Percentiles rank a stretch among this genome's conserved stretches.
Conservation (phyloP, 1,140 invertebrate species). For the Brachionus rubens region DNA sequence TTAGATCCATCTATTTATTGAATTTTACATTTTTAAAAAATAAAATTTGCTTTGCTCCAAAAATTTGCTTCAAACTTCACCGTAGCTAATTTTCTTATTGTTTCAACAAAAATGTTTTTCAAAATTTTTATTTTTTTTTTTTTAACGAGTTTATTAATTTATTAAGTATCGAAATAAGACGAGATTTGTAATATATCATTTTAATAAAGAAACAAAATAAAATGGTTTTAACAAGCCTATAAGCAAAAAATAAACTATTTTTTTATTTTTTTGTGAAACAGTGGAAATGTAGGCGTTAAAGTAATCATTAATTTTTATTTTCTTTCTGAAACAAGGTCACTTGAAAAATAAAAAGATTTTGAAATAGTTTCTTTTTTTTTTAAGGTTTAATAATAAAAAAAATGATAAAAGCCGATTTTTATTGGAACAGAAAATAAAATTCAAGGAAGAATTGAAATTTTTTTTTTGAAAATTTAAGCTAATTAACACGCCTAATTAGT, state of each 20-base stretch:
- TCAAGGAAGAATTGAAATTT: too few species aligned
- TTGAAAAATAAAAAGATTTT: background rate
- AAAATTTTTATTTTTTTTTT: background rate
- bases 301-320: conserved; percentile 14
- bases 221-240: conserved; percentile 8
- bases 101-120: background rate
- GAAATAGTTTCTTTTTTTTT: too few species aligned
- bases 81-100: conserved; percentile 22
- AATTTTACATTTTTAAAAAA: too few species aligned
- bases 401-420: conserved; percentile 13
- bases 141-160: conserved; percentile 28
- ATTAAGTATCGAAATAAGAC: conserved; percentile 9
- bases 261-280: background rate
- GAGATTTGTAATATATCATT: conserved; percentile 21
- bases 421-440: conserved; percentile 1
- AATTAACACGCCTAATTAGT: conserved; percentile 30
- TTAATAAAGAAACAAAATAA: background rate
- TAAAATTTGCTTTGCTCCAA: too few species aligned
- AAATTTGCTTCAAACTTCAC: too few species aligned
- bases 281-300: conserved; percentile 16
- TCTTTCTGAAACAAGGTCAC: conserved; percentile 13
- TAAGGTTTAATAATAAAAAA: too few species aligned
- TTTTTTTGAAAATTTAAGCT: conserved; percentile 28
- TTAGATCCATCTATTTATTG: too few species aligned
- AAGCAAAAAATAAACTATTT: conserved; percentile 38